Evolutionary conservation across 2,113 vertebrate species (phyloP).

Genomic region (Cynoglossus semilaevis): DNA sequence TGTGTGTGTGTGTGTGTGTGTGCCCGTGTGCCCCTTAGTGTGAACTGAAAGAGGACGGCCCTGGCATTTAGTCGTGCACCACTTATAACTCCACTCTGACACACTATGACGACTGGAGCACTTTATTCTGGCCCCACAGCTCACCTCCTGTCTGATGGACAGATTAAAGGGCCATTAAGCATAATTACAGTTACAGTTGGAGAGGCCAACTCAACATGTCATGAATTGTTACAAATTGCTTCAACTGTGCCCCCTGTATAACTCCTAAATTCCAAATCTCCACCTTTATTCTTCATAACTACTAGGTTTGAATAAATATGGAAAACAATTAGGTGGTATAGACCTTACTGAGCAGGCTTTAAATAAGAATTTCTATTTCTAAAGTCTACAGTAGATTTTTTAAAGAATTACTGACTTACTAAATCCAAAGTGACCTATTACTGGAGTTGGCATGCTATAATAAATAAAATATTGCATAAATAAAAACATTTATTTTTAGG

Average conservation of each 20-base stretch:
- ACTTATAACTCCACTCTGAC: slow-evolving; percentile 64
- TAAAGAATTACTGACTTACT: too few species aligned
- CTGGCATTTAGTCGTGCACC: slow-evolving; percentile 45
- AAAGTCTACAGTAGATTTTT: too few species aligned
- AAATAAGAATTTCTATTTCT: too few species aligned
- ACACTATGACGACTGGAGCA: slow-evolving; percentile 62
- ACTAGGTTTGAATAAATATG: slow-evolving; percentile 30
- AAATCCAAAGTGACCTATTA: too few species aligned
- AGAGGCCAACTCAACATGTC: slow-evolving; percentile 70
- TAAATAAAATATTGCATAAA: too few species aligned
- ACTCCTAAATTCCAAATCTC: slow-evolving; percentile 57
- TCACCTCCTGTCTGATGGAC: slow-evolving; percentile 74
- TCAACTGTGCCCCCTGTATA: slow-evolving; percentile 41
- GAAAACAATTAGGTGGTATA: too few species aligned
- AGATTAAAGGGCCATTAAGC: slow-evolving; percentile 80
- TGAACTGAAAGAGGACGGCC: slow-evolving; percentile 36
- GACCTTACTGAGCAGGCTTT: too few species aligned
- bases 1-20: slow-evolving; percentile 32
- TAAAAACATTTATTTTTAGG: too few species aligned
- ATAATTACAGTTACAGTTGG: slow-evolving; percentile 77
- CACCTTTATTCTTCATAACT: slow-evolving; percentile 47
- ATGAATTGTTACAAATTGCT: slow-evolving; percentile 73
- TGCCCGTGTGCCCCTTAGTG: slow-evolving; percentile 30
- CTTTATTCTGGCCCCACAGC: slow-evolving; percentile 71
- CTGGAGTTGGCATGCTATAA: too few species aligned